Percentiles rank a stretch among this genome's conserved stretches.
Conservation (phyloP, 2,113 vertebrate genomes). For the Callionymus lyra region DNA sequence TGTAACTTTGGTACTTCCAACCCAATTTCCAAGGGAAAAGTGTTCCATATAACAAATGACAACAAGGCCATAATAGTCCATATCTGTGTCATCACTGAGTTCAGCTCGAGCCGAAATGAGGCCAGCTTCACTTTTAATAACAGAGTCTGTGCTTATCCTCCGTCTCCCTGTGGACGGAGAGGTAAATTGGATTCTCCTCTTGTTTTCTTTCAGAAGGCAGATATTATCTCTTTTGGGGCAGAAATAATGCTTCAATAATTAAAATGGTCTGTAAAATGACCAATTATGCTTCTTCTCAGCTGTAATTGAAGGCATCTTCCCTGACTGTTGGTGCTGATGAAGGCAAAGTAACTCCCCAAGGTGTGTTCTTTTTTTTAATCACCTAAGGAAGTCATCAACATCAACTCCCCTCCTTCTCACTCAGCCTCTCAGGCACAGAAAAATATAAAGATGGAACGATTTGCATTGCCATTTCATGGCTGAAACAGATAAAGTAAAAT, state of each 20-base stretch:
- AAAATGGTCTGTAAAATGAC: conserved; percentile 39
- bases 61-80: conserved; percentile 20
- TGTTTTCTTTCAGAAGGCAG: conserved; percentile 40
- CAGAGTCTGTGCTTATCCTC: conserved; percentile 29
- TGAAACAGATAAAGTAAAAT: conserved; percentile 6
- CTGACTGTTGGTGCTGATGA: conserved; percentile 1
- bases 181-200: conserved; percentile 43
- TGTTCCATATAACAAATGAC: conserved; percentile 15
- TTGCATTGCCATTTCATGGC: conserved; percentile 10
- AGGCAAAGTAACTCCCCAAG: conserved; percentile 6
- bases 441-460: conserved; percentile 22
- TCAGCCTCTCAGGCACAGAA: not conserved
- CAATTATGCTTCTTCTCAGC: conserved; percentile 32
- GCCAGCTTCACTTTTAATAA: conserved; percentile 44
- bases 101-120: conserved; percentile 35
- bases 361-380: conserved; percentile 28
- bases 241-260: conserved; percentile 48
- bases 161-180: conserved; percentile 25
- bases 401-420: not conserved
- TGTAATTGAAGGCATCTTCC: conserved; percentile 9
- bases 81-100: conserved; percentile 16
- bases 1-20: conserved; percentile 21
- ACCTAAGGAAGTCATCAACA: conserved; percentile 11
- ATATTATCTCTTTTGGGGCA: conserved; percentile 34
- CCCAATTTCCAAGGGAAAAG: conserved; percentile 22